Evolutionary conservation across 2,113 vertebrate genomes (phyloP), one percentile per base, ranked within the genome.

Genomic region (Nycticebus coucang): DNA sequence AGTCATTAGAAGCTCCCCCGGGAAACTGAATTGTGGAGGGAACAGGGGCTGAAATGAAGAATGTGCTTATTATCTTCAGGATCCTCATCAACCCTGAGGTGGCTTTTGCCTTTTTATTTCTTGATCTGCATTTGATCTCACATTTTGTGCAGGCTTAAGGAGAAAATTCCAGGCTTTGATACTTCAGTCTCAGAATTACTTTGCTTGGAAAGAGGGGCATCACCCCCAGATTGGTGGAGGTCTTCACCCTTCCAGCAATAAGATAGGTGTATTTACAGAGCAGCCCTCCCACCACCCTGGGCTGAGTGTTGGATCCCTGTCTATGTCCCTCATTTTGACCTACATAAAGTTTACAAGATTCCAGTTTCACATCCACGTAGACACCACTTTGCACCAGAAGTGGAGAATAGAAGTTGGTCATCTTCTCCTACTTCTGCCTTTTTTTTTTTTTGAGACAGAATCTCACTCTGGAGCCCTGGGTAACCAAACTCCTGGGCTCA

Each of bases 51-150:
- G 35, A 28, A 89, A 74, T 69, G 64, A 62, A 45, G 57, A 53
- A 59, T 14, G 30, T 82, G 53, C 33, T 60, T 64, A 4, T 55
- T 83, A 45, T 81, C 87, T 81, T 90, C 37, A 33, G 68, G 37
- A 86, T 64, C 22, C 24, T 74, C 11, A 4, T 59, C 37, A n/a
- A 41, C 41, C 53, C 68, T 2, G 12, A 45, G 7, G 22, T 72
- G 79, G 26, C 28, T 75, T 82, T 64, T 75, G 50, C 50, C 18
- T 85, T 93, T 93, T 92, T 59, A 78, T 87, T 89, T 75, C 89
- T 81, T n/a, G 1, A 41, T 74, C 93, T 64, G 78, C 35, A 33
- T 89, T 72, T 89, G 35, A 86, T 93, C 80, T 88, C 30, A 18
- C 41, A 19, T 81, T 60, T 85, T 79, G 11, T 82, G 24, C 30